Evolutionary conservation across 1,140 invertebrate species (phyloP).

Genomic region (Sipha flava): DNA sequence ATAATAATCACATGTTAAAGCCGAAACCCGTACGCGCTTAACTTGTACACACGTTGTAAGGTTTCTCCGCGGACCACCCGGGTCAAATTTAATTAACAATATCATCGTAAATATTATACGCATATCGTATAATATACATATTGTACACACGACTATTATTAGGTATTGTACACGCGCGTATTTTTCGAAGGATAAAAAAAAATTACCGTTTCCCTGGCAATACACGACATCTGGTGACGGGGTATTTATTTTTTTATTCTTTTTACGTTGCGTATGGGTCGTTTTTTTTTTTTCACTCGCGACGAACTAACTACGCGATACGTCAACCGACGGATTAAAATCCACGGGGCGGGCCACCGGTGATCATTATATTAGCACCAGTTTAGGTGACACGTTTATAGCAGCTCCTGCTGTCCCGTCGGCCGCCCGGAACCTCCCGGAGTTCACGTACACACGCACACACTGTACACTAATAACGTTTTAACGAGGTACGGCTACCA

Average conservation of each 20-base stretch:
- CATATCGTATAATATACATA: not conserved
- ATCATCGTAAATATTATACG: not conserved
- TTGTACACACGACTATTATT: not conserved
- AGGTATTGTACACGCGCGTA: not conserved
- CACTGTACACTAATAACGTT: conserved; percentile 9
- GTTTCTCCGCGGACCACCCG: not conserved
- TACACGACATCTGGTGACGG: not conserved
- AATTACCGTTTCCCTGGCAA: not conserved
- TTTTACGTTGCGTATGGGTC: too few species aligned
- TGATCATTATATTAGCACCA: conserved; percentile 25
- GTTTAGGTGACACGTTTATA: conserved; percentile 27
- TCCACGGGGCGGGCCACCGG: not conserved
- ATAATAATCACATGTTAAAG: not conserved
- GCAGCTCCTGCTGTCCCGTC: not conserved
- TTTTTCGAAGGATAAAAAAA: not conserved
- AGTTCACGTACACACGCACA: too few species aligned
- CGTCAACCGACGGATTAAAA: not conserved
- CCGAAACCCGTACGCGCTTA: too few species aligned
- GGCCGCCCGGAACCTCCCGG: conserved; percentile 9
- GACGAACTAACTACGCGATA: too few species aligned
- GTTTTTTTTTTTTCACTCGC: not conserved
- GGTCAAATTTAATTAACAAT: conserved; percentile 22
- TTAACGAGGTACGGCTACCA: conserved; percentile 27
- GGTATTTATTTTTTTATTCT: not conserved
- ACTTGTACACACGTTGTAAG: not conserved